phyloP scores from a whole-genome alignment of 2,113 vertebrate genomes.

The Neogobius melanostomus region DNA sequence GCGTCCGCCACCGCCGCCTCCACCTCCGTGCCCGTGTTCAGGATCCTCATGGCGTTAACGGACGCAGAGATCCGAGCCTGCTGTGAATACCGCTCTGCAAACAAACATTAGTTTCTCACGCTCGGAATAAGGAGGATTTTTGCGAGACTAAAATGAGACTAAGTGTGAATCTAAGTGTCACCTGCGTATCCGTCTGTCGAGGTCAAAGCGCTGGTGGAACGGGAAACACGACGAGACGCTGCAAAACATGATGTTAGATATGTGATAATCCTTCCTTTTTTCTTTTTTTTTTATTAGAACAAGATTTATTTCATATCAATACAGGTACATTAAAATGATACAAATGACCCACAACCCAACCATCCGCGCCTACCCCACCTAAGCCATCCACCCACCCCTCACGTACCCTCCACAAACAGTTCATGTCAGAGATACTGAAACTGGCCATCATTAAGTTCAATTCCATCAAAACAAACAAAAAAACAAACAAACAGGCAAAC shows the following conservation, averaged over 20 bases:
- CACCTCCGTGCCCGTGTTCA: slow-evolving; percentile 91
- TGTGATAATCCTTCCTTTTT: not conserved
- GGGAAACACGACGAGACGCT: slow-evolving; percentile 90
- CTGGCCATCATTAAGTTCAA: no score
- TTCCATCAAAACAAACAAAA: no score
- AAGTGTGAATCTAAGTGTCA: slow-evolving; percentile 70
- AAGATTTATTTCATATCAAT: no score
- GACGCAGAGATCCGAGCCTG: slow-evolving; percentile 84
- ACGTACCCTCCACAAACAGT: no score
- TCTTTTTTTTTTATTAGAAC: no score
- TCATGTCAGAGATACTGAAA: no score
- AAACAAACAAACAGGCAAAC: no score
- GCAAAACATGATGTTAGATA: slow-evolving; percentile 33
- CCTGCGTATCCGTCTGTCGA: slow-evolving; percentile 88
- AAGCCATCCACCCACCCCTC: no score
- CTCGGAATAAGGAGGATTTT: not conserved
- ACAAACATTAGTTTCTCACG: not conserved
- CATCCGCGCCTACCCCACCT: no score
- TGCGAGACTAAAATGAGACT: not conserved
- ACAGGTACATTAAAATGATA: no score
- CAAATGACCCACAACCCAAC: no score
- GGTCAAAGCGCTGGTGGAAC: slow-evolving; percentile 91
- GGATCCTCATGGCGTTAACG: slow-evolving; percentile 90
- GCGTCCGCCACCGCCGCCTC: slow-evolving; percentile 92
- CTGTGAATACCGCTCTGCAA: slow-evolving; percentile 83